Conservation (phyloP, 2,113 vertebrate genomes). For the Sinocyclocheilus anshuiensis region DNA sequence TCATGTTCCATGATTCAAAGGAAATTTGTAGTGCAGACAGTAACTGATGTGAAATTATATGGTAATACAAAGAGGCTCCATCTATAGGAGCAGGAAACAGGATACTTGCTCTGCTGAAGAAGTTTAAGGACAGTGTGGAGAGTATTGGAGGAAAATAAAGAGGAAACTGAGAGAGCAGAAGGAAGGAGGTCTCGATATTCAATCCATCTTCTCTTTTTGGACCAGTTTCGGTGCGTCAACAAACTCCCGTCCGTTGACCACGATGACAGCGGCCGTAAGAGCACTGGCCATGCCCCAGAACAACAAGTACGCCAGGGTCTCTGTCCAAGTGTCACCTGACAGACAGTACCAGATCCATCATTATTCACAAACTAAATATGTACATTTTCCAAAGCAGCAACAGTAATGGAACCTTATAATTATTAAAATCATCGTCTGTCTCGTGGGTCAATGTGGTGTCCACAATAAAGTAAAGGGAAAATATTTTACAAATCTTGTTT, state of each 20-base stretch:
- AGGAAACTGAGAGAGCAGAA: conserved; percentile 45
- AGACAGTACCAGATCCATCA: not conserved
- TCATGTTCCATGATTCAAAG: not conserved
- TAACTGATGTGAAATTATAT: not conserved
- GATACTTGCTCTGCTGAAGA: conserved; percentile 7
- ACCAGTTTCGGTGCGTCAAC: conserved; percentile 94
- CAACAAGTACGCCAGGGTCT: conserved; percentile 91
- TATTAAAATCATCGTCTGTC: not conserved
- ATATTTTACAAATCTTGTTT: too few species aligned
- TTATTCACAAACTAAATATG: not conserved
- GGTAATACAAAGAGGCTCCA: not conserved
- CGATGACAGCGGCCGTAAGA: conserved; percentile 89
- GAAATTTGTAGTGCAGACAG: not conserved
- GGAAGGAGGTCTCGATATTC: conserved; percentile 78
- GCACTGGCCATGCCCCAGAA: conserved; percentile 93
- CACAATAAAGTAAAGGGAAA: not conserved
- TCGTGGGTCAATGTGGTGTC: not conserved
- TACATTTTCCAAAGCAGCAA: not conserved
- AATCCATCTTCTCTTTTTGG: conserved; percentile 99
- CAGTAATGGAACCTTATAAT: not conserved
- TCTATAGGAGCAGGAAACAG: not conserved
- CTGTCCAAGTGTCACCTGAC: conserved; percentile 93
- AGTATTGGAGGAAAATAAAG: conserved; percentile 40
- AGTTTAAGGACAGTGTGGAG: conserved; percentile 27
- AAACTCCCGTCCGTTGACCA: conserved; percentile 95